Evolutionary conservation across 2,797 vertebrate species (phyloP).

Genomic region (Darevskia mixta): DNA sequence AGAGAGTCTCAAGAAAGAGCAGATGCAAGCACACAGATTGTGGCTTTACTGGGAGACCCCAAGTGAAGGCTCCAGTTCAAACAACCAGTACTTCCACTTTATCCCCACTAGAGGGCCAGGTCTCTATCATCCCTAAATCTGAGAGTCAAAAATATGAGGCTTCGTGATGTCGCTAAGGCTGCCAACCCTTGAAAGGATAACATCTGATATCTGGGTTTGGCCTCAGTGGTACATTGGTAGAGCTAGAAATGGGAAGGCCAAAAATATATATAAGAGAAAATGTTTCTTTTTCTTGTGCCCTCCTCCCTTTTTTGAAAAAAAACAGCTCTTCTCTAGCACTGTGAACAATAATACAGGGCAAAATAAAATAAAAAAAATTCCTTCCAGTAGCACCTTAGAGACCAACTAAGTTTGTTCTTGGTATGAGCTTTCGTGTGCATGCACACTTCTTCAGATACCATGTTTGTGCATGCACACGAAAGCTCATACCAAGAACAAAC

Average conservation of each 20-base stretch:
- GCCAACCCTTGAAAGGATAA: background rate
- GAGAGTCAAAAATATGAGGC: background rate
- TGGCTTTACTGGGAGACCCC: too few species aligned
- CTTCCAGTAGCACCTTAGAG: too few species aligned
- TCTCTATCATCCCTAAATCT: background rate
- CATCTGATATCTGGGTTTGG: background rate
- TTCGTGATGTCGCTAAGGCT: background rate
- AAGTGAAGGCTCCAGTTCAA: background rate
- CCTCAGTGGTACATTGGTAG: background rate
- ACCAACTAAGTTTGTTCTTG: too few species aligned
- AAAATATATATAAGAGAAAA: too few species aligned
- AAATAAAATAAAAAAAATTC: too few species aligned
- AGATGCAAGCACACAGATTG: background rate
- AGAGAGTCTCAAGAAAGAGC: background rate
- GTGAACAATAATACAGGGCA: too few species aligned
- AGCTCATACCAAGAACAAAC: too few species aligned
- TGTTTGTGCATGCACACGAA: too few species aligned
- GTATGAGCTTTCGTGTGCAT: too few species aligned
- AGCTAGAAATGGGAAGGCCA: background rate
- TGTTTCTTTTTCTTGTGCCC: background rate
- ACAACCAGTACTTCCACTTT: background rate
- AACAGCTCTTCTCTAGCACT: background rate
- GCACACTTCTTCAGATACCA: too few species aligned
- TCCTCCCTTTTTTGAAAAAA: background rate
- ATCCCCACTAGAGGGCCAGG: background rate